Evolutionary conservation across 2,888 invertebrate species (phyloP).

Genomic region (Polietes domitor): DNA sequence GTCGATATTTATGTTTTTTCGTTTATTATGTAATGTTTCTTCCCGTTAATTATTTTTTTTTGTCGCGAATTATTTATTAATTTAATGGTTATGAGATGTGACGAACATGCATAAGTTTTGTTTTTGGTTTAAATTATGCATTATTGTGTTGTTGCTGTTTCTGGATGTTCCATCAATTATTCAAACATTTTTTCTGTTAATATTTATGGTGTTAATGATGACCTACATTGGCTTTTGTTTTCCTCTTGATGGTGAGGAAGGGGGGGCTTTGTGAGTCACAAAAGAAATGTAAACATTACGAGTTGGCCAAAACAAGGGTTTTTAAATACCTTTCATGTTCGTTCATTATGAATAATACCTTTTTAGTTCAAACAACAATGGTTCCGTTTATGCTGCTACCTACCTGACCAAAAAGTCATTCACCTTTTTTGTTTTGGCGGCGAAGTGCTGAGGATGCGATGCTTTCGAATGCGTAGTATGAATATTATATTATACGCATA

Average conservation of each 20-base stretch:
- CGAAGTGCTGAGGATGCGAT: neutral
- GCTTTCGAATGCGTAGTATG: too few relatives aligned
- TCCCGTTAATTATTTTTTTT: neutral
- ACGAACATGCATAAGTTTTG: neutral
- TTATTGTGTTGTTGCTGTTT: neutral
- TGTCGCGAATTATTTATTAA: neutral
- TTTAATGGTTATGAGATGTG: neutral
- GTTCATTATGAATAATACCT: conserved; percentile 4
- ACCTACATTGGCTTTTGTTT: neutral
- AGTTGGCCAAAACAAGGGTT: neutral
- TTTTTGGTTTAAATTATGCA: neutral
- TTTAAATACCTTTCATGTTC: neutral
- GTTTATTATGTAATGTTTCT: neutral
- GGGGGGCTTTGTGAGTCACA: neutral
- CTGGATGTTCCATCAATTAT: neutral
- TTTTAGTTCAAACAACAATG: neutral
- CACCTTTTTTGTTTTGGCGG: neutral
- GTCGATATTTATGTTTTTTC: neutral
- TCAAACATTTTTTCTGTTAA: neutral
- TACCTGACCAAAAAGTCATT: neutral
- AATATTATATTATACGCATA: too few relatives aligned
- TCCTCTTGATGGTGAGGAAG: neutral
- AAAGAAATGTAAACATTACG: neutral
- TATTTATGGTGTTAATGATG: neutral
- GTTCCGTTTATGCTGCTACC: too few relatives aligned